Evolutionary conservation across 2,888 invertebrate genomes (phyloP).

Genomic region (Drosophila anomalipes): DNA sequence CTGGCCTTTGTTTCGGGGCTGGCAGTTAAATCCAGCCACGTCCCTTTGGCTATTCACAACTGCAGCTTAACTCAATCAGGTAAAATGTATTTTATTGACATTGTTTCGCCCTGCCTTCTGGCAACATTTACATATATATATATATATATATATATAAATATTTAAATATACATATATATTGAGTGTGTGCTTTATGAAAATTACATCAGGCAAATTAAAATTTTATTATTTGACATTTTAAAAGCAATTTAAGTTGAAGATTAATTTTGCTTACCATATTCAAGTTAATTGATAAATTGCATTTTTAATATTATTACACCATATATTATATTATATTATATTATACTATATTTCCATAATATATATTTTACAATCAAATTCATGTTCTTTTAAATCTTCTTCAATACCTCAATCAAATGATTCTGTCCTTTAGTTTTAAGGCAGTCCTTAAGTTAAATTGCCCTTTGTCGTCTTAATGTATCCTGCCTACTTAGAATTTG

Average conservation of each 20-base stretch:
- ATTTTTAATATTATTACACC: background rate
- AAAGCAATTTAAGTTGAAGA: slow-evolving; percentile 41
- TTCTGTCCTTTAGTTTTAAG: background rate
- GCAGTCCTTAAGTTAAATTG: background rate
- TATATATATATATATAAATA: background rate
- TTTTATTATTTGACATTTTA: slow-evolving; percentile 55
- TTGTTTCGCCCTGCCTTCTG: slow-evolving; percentile 21
- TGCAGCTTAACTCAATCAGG: slow-evolving; percentile 31
- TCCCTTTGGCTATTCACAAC: background rate
- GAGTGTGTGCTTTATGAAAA: slow-evolving; percentile 24
- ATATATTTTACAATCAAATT: background rate
- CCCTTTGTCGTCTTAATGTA: background rate
- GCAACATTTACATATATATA: background rate
- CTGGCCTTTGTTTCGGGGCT: background rate
- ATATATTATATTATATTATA: too few species aligned
- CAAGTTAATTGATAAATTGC: background rate
- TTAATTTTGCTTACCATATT: background rate
- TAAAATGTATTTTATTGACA: slow-evolving; percentile 56
- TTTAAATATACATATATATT: background rate
- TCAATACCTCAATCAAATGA: background rate
- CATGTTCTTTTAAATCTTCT: background rate
- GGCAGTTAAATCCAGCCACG: slow-evolving; percentile 3
- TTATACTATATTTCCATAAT: background rate
- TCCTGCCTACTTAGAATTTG: slow-evolving; percentile 5
- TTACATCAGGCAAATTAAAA: slow-evolving; percentile 48